Evolutionary conservation across 2,113 vertebrate genomes (phyloP).

Genomic region (Petromus typicus): DNA sequence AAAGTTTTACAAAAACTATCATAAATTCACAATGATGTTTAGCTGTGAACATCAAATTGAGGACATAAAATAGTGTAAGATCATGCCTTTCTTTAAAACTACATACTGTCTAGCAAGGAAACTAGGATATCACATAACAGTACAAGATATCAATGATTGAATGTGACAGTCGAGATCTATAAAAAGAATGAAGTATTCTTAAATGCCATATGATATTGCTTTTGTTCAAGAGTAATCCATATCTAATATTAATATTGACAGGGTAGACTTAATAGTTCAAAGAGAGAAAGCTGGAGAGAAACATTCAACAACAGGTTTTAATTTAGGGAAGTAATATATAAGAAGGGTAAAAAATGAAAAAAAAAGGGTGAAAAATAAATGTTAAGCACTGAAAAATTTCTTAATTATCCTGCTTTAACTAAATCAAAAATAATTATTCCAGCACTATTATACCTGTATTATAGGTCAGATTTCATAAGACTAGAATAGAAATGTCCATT

Average conservation of each 20-base stretch:
- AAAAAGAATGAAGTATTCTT: constrained; percentile 24
- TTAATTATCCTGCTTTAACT: constrained; percentile 26
- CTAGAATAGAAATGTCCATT: constrained; percentile 34
- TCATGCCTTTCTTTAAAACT: background rate
- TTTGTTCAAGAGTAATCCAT: constrained; percentile 43
- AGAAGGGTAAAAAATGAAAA: background rate
- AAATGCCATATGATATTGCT: background rate
- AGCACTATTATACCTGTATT: background rate
- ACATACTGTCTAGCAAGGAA: background rate
- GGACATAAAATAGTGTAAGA: background rate
- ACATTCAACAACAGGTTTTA: constrained; percentile 39
- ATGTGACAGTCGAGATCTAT: background rate
- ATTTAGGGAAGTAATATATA: constrained; percentile 15
- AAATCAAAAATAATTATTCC: constrained; percentile 63
- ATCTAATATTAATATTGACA: constrained; percentile 38
- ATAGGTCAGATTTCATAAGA: constrained; percentile 5
- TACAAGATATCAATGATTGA: background rate
- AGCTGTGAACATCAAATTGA: background rate
- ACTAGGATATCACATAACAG: background rate
- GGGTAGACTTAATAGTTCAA: background rate
- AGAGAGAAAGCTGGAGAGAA: background rate
- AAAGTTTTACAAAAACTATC: constrained; percentile 39
- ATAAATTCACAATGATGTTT: background rate
- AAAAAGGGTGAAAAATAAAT: background rate
- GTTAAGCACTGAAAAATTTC: constrained; percentile 4